These are phyloP conservation scores for Corvus cornix DNA, from an alignment of 2,113 vertebrate species.

Conservation along the genomic window DNA sequence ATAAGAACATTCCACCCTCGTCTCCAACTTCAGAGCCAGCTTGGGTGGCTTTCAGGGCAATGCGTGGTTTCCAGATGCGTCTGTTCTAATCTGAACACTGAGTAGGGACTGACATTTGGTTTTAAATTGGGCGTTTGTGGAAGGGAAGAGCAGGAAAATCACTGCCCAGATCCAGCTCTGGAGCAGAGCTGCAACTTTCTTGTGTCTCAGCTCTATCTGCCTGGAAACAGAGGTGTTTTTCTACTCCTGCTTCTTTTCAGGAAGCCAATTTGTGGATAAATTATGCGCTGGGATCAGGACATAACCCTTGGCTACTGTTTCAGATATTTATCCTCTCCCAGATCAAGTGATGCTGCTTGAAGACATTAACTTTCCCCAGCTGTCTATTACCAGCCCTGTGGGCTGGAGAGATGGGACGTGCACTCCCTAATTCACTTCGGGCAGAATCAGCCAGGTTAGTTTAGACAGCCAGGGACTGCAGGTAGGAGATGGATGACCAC, in stretches of 20 bases:
- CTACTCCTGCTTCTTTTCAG: not conserved
- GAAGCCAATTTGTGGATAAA: conserved; percentile 22
- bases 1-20: conserved; percentile 49
- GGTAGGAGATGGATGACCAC: conserved; percentile 12
- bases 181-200: not conserved
- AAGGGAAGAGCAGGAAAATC: not conserved
- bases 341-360: conserved; percentile 28
- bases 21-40: conserved; percentile 39
- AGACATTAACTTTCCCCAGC: conserved; percentile 33
- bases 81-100: not conserved
- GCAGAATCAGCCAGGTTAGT: not conserved
- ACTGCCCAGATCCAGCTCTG: not conserved
- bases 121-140: not conserved
- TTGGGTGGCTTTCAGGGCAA: conserved; percentile 45
- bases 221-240: not conserved
- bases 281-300: not conserved
- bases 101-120: not conserved
- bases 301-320: conserved; percentile 48
- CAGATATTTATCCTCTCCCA: conserved; percentile 39
- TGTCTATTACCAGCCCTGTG: not conserved
- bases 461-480: not conserved
- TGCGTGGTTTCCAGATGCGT: conserved; percentile 25
- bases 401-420: not conserved
- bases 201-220: not conserved
- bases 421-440: not conserved